phyloP scores from a whole-genome alignment of 2,113 vertebrate species.

The Lepus europaeus region DNA sequence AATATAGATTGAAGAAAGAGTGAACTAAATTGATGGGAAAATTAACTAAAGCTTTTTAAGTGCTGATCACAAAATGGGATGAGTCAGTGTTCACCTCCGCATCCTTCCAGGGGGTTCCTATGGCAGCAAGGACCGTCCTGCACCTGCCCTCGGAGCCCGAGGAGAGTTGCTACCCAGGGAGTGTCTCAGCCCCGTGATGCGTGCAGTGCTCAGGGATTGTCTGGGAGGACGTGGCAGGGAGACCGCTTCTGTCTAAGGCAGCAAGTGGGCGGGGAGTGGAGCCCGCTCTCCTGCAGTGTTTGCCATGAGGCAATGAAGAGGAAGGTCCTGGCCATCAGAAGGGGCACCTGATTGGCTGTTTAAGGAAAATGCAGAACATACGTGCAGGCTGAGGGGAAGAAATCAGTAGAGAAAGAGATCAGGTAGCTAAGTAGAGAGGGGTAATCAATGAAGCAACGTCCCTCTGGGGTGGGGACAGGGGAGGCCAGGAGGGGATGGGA shows the following conservation, averaged over 20 bases:
- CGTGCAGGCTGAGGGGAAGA: not conserved
- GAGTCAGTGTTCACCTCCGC: not conserved
- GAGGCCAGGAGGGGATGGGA: not conserved
- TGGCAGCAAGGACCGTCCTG: not conserved
- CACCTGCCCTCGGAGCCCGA: not conserved
- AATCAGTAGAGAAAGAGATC: not conserved
- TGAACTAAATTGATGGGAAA: not conserved
- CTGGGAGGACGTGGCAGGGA: not conserved
- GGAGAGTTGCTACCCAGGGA: fast-evolving
- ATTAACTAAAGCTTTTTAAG: not conserved
- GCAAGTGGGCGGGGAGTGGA: not conserved
- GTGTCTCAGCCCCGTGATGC: fast-evolving
- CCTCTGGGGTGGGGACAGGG: not conserved
- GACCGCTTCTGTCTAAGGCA: not conserved
- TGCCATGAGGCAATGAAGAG: not conserved
- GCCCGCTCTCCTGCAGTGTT: not conserved
- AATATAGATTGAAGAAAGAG: not conserved
- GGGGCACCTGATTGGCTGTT: not conserved
- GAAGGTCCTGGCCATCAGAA: not conserved
- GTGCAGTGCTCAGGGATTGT: fast-evolving
- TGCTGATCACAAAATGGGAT: not conserved
- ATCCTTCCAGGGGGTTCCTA: not conserved
- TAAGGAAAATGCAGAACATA: not conserved
- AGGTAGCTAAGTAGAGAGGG: not conserved
- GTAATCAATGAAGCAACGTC: not conserved